Evolutionary conservation across 2,797 vertebrate genomes (phyloP).

Genomic region (Nyctalus aviator): DNA sequence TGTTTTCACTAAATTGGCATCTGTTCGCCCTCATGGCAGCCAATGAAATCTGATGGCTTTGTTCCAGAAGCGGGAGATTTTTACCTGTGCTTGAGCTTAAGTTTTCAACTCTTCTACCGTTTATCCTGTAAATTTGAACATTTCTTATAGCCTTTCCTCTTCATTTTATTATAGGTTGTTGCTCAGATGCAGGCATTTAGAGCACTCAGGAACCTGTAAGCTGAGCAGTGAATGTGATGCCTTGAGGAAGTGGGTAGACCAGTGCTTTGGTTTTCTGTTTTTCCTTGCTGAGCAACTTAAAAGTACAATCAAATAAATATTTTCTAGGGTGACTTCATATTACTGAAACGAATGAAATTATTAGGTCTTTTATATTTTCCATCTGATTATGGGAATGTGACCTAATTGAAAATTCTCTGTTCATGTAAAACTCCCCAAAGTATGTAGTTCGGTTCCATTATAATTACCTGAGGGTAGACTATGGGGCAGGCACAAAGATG

Average conservation of each 20-base stretch:
- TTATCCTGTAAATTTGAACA: constrained; percentile 52
- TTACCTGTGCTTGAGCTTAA: background rate
- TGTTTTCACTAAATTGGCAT: constrained; percentile 63
- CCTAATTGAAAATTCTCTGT: constrained; percentile 13
- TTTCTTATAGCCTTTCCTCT: constrained; percentile 60
- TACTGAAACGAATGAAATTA: constrained; percentile 49
- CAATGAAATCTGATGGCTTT: constrained; percentile 32
- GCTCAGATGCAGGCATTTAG: constrained; percentile 53
- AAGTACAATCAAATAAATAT: constrained; percentile 51
- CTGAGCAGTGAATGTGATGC: background rate
- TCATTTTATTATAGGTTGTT: constrained; percentile 68
- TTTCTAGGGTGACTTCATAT: constrained; percentile 36
- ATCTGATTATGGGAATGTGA: constrained; percentile 32
- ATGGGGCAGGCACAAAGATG: background rate
- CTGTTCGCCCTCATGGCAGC: constrained; percentile 63
- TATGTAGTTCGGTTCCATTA: background rate
- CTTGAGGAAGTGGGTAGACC: background rate
- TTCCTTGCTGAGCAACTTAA: constrained; percentile 39
- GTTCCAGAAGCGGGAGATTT: constrained; percentile 55
- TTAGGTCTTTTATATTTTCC: constrained; percentile 41
- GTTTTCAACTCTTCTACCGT: constrained; percentile 51
- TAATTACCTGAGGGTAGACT: background rate
- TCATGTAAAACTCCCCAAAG: background rate
- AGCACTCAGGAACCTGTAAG: constrained; percentile 9
- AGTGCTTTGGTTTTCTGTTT: constrained; percentile 26